These are phyloP conservation scores for Myodes glareolus DNA, from an alignment of 2,113 vertebrate genomes.

Conservation along the genomic window DNA sequence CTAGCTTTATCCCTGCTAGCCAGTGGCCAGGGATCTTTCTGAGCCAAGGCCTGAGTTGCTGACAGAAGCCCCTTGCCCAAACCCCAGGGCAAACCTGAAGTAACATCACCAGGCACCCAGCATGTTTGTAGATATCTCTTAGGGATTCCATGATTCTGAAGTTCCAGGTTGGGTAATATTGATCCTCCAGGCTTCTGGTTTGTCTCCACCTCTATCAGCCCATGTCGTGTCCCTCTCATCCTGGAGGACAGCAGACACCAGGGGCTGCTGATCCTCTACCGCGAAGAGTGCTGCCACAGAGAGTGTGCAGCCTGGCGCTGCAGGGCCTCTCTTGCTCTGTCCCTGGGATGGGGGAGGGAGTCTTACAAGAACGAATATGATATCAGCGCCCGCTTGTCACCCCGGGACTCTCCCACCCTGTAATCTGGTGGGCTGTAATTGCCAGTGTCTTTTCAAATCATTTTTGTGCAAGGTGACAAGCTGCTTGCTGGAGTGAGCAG, in stretches of 20 bases:
- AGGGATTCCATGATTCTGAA: neutral
- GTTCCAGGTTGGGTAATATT: rapidly evolving
- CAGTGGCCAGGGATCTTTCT: rapidly evolving
- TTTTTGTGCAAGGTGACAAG: conserved; percentile 86
- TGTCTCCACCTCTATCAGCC: neutral
- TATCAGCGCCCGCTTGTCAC: conserved; percentile 73
- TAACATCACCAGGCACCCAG: neutral
- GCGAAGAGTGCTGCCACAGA: rapidly evolving
- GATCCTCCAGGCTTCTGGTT: neutral
- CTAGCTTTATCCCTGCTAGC: rapidly evolving
- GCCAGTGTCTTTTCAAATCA: conserved; percentile 87
- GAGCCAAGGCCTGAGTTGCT: neutral
- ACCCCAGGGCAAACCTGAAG: neutral
- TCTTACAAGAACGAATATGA: conserved; percentile 64
- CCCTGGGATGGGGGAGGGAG: conserved; percentile 50
- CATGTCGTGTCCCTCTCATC: rapidly evolving
- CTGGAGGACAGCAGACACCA: neutral
- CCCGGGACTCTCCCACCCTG: conserved; percentile 78
- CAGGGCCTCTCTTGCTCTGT: neutral
- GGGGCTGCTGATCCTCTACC: neutral
- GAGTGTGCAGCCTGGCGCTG: neutral
- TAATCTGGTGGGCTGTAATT: conserved; percentile 87
- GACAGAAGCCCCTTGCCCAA: neutral
- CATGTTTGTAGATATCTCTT: neutral
- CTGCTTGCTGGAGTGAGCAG: conserved; percentile 82